Evolutionary conservation across 2,113 vertebrate genomes (phyloP).

Genomic region (Rafetus swinhoei): DNA sequence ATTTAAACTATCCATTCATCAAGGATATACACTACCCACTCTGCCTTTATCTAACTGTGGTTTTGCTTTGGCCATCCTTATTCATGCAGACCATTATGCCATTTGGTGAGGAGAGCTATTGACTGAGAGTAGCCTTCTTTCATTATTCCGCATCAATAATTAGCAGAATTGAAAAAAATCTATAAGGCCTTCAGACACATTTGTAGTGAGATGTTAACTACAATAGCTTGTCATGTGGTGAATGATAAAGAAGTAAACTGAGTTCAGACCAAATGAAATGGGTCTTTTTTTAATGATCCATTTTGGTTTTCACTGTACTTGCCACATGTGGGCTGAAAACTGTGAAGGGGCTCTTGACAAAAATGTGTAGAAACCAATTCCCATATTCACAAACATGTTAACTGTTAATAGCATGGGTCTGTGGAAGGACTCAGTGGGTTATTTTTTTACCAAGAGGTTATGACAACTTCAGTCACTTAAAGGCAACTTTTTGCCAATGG

Average conservation of each 20-base stretch:
- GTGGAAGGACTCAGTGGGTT: neutral
- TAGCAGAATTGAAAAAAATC: neutral
- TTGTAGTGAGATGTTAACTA: neutral
- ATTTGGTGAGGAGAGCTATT: neutral
- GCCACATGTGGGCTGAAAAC: rapidly evolving
- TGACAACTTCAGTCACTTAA: neutral
- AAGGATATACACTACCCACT: neutral
- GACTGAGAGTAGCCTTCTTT: neutral
- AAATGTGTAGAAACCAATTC: neutral
- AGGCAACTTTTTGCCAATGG: neutral
- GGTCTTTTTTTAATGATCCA: neutral
- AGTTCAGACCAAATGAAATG: neutral
- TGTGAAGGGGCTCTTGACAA: neutral
- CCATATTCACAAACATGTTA: neutral
- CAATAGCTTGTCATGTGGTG: neutral
- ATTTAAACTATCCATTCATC: neutral
- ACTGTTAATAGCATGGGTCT: neutral
- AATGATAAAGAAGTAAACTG: neutral
- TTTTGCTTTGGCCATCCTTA: neutral
- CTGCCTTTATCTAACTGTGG: neutral
- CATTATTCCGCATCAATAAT: neutral
- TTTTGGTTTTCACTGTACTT: neutral
- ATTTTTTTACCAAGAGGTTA: neutral
- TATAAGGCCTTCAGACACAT: rapidly evolving
- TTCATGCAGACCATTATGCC: neutral